Evolutionary conservation across 2,888 invertebrate species (phyloP), one percentile per base, ranked within the genome.

Genomic region (Listrodromus nycthemerus): DNA sequence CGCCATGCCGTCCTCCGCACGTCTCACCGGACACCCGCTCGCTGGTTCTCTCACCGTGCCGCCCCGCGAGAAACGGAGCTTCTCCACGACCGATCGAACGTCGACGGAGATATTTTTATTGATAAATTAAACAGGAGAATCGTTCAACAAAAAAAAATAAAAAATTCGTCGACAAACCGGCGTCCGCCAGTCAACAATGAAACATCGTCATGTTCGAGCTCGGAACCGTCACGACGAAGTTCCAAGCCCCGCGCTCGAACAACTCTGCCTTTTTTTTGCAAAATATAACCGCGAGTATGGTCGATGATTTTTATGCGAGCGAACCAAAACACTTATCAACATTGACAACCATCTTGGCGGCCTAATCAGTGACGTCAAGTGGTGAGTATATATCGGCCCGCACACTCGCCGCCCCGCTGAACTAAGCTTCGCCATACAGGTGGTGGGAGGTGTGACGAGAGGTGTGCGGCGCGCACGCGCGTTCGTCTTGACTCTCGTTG

Each of bases 1-100:
- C 93, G 95, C 95, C 96, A 96, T 96, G 81, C 84, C 82, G 70
- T 74, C 33, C 67, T 66, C 45, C 41, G 41, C 50, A 55, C 55
- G 21, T 55, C 65, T 70, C 80, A 70, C 78, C 33, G 65, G 74
- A 45, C 48, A 58, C 45, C 63, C 50, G 50, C 52, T 76, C 65
- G 58, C 41, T 13, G 41, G 13, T 16, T 45, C 55, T 10, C 10
- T 24, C 24, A 1, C 21, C 21, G 55, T 55, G 55, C 55, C 10
- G 8, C 13, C 24, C 24, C 24, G 24, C 13, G 41, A 45, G 3
- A 45, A 45, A 45, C 41, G 13, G 16, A 41, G 41, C 41, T 3
- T 16, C 41, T 41, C 41, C 13, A 41, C 41, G 41, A 41, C 41
- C 41, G 41, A 41, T 37, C 41, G 41, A 41, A 16, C 10, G 41